Conservation (phyloP, 2,113 vertebrate species). For the Xerus inauris region DNA sequence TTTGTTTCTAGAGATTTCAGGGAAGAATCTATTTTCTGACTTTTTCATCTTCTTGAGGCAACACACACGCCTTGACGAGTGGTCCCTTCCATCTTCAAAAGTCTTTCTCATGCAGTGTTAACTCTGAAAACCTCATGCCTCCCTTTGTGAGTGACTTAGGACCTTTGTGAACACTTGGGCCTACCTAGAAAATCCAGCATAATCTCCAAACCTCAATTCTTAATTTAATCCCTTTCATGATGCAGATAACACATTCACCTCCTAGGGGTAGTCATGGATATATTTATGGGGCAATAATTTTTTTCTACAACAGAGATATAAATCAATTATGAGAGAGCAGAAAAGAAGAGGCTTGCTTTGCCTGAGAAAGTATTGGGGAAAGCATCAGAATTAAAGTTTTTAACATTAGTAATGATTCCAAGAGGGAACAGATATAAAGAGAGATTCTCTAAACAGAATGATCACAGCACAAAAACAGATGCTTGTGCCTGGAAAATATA, state of each 20-base stretch:
- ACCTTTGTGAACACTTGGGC: not conserved
- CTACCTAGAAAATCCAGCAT: not conserved
- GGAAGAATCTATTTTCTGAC: not conserved
- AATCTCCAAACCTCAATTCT: not conserved
- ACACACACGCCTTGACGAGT: not conserved
- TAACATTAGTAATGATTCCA: not conserved
- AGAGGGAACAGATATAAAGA: not conserved
- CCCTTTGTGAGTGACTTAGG: not conserved
- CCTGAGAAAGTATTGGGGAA: not conserved
- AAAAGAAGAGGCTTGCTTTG: not conserved
- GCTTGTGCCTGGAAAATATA: not conserved
- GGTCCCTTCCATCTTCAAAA: not conserved
- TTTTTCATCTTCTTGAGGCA: not conserved
- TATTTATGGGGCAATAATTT: not conserved
- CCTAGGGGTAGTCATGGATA: not conserved
- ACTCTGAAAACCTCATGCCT: no score
- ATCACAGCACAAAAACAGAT: not conserved
- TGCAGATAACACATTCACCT: not conserved
- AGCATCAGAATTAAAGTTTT: not conserved
- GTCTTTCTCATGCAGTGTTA: fast-evolving
- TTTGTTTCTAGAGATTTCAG: not conserved
- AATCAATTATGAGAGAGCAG: not conserved
- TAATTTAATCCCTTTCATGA: not conserved
- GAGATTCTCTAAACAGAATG: not conserved
- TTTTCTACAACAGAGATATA: not conserved